Conservation (phyloP, 2,797 vertebrate genomes). For the Silurus aristotelis region DNA sequence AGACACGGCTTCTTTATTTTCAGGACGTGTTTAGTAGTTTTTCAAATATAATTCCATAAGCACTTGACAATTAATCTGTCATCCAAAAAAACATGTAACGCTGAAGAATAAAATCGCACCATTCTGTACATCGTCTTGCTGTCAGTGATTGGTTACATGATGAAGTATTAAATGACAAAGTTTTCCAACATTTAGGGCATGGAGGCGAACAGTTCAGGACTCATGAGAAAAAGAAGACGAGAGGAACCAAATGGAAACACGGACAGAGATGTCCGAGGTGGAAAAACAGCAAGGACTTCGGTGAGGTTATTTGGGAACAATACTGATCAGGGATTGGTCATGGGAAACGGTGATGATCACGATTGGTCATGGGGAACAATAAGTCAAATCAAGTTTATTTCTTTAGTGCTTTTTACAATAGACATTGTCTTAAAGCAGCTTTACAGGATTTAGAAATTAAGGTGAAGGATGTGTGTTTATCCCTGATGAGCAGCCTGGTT, state of each 20-base stretch:
- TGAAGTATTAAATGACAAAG: background rate
- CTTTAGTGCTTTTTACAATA: too few relatives aligned
- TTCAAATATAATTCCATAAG: background rate
- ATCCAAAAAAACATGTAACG: background rate
- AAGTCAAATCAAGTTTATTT: too few relatives aligned
- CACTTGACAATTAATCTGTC: background rate
- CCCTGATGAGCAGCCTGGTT: too few relatives aligned
- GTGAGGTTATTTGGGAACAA: conserved; percentile 63
- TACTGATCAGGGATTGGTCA: too few relatives aligned
- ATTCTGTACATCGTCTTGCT: background rate
- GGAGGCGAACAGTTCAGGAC: conserved; percentile 75
- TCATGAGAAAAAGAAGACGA: conserved; percentile 81
- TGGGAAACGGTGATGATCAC: too few relatives aligned
- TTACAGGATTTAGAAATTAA: too few relatives aligned
- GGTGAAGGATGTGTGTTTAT: too few relatives aligned
- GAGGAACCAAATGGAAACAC: conserved; percentile 74
- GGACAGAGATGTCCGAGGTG: conserved; percentile 71
- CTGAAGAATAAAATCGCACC: background rate
- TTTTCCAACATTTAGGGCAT: conserved; percentile 61
- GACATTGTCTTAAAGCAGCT: too few relatives aligned
- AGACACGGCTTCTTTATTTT: background rate
- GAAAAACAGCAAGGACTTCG: conserved; percentile 74
- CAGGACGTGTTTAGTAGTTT: background rate
- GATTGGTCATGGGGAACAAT: background rate
- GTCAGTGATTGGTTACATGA: background rate